Base-by-base conservation (phyloP, 2,113 vertebrate species). In the Anhinga anhinga region DNA sequence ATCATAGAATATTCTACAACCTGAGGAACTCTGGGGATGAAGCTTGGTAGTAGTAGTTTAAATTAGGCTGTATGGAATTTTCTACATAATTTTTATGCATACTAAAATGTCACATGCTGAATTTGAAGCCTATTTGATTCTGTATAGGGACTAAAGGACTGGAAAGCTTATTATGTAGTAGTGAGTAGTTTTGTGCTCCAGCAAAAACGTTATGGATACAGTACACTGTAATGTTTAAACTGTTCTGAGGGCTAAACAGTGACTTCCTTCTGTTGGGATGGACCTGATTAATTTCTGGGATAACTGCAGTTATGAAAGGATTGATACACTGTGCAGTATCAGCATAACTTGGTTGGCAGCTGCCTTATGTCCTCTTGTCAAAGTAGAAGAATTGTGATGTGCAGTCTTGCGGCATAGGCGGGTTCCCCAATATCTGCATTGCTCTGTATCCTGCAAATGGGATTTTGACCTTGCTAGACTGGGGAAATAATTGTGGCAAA, bases 151-250 rank as follows among this genome's bases (percentile, higher is more conserved):
- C 6, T 66, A 66, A 38, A 55, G 32, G 49, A 36, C 22, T 44
- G 36, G 23, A 80, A 19, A 78, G 4, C 5, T 83, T 71, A 17
- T 50, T 67, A 58, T 5, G 18, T 52, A 40, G 49, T 23, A 47
- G 15, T 21, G 53, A 14, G 9, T 69, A 36, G 25, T 53, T 83
- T 30, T 71, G 23, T 66, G 7, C 26, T 70, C 17, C 18, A 78
- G 29, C 32, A 74, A 50, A 70, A 82, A 22, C 1, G 0, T 88
- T 84, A 50, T 15, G 13, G 23, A 11, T 69, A 27, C 0, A 0
- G 13, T 36, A 19, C 16, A 4, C 34, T 36, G 14, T 50, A 59
- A 83, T 26, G 18, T 1, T 2, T 49, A 49, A 62, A 67, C 22
- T 42, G 32, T 67, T 80, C 42, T 53, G 36, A 63, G 53, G 16